Conservation (phyloP, 2,888 invertebrate species). For the Tuberolachnus salignus region DNA sequence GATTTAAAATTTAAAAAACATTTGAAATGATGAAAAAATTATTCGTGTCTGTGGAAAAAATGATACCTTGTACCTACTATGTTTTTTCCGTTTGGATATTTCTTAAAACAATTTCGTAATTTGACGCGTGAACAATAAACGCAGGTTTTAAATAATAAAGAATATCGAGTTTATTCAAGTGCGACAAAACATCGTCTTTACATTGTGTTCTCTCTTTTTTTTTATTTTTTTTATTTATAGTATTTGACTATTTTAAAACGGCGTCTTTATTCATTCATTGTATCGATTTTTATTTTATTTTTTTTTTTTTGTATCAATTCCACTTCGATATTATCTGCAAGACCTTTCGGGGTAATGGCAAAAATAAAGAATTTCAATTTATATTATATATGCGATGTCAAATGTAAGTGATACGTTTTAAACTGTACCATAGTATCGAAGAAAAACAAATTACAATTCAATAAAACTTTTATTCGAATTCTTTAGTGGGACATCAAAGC, state of each 20-base stretch:
- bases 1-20: too few species aligned
- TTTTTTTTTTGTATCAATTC: slow-evolving; percentile 6
- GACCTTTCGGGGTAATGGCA: neutral
- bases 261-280: slow-evolving; percentile 7
- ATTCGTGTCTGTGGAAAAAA: too few species aligned
- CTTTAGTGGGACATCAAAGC: slow-evolving; percentile 9
- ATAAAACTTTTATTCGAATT: slow-evolving; percentile 28
- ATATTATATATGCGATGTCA: slow-evolving; percentile 5
- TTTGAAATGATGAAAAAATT: too few species aligned
- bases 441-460: slow-evolving; percentile 34
- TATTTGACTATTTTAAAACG: neutral
- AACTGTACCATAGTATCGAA: neutral
- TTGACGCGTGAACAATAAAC: neutral
- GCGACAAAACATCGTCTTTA: neutral
- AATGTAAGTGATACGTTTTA: slow-evolving; percentile 28
- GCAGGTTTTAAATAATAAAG: neutral
- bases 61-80: too few species aligned
- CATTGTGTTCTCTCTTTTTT: neutral
- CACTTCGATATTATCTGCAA: neutral
- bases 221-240: neutral
- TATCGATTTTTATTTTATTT: too few species aligned
- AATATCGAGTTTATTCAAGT: neutral
- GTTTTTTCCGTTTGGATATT: too few species aligned
- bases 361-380: slow-evolving; percentile 37
- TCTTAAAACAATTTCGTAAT: neutral